Base-by-base conservation (phyloP, 2,888 invertebrate genomes). In the Cephus nigrinus region DNA sequence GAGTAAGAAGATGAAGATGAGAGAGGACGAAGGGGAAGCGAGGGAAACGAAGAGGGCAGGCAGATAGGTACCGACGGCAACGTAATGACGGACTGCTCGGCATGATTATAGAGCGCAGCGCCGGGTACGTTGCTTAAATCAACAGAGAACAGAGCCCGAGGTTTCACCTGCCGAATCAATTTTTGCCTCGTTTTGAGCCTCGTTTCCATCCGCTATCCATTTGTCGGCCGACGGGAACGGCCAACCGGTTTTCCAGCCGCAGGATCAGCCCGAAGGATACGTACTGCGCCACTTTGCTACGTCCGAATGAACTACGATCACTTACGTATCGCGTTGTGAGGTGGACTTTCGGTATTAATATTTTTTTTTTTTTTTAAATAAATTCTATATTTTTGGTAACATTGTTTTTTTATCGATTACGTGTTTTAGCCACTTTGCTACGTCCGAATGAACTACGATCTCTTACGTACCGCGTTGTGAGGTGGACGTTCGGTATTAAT, bases 121-220 rank as follows among this genome's bases (percentile, higher is more conserved):
- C 84, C 84, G 86, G 86, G 86, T 86, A 86, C 86, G 86, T 86
- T 86, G 86, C 86, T 86, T 86, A 86, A 86, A 86, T 86, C 86
- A 86, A 86, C 86, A 86, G 86, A 86, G 86, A 86, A 84, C 85
- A 84, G 85, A 86, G 84, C 84, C 84, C 85, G 86, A 86, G 86
- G 86, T 86, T 86, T 86, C 86, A 86, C 86, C 86, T 86, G 86
- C 86, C 86, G 86, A 86, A 86, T 86, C 86, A 86, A 86, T 86
- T 86, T 86, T 86, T 86, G 86, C 85, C 68, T 68, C 74, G 69
- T 69, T 69, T 69, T 69, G 69, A 69, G 69, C 69, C 69, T 69
- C 69, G 69, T 69, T 69, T 69, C 69, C 69, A 69, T 69, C 69
- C 69, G 32, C 31, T 69, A 69, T 69, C 30, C 32, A 30, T 32